Evolutionary conservation across 2,797 vertebrate genomes (phyloP).

Genomic region (Acanthurus leucopareius): DNA sequence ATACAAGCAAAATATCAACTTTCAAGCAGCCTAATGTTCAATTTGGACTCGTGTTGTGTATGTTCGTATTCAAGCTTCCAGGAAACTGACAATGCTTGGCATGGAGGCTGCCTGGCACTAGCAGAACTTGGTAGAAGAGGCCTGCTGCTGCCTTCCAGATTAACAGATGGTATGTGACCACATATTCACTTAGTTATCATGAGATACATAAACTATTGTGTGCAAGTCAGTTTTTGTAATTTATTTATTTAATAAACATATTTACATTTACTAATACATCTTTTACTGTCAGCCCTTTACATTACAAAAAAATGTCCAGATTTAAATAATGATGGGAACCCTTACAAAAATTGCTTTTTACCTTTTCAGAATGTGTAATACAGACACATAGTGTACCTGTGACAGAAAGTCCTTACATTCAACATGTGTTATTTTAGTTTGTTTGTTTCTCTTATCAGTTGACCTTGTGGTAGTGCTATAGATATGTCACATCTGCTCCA

Average conservation of each 20-base stretch:
- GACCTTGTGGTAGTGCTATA: conserved; percentile 20
- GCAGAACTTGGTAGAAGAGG: conserved; percentile 96
- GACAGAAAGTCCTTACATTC: conserved; percentile 29
- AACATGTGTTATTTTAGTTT: not conserved
- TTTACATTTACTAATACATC: conserved; percentile 39
- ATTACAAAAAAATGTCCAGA: conserved; percentile 25
- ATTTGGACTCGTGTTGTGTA: conserved; percentile 39
- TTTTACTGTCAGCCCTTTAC: conserved; percentile 7
- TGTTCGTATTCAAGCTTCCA: conserved; percentile 88
- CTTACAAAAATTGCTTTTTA: conserved; percentile 28
- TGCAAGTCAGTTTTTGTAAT: conserved; percentile 4
- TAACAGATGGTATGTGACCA: conserved; percentile 89
- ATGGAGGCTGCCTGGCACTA: conserved; percentile 95
- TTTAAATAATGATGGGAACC: conserved; percentile 48
- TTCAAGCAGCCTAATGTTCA: too few relatives aligned
- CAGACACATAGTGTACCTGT: conserved; percentile 2
- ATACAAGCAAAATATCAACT: too few relatives aligned
- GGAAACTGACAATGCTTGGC: conserved; percentile 95
- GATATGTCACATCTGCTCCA: conserved; percentile 9
- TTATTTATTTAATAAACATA: conserved; percentile 58
- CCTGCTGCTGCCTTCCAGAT: conserved; percentile 92
- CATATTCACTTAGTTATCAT: not conserved
- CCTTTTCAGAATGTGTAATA: conserved; percentile 8
- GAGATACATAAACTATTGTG: conserved; percentile 5
- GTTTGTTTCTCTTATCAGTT: not conserved